Percentiles rank a stretch among this genome's conserved stretches.
Evolutionary conservation across 2,797 vertebrate genomes (phyloP).

Genomic region (Acanthopagrus latus): DNA sequence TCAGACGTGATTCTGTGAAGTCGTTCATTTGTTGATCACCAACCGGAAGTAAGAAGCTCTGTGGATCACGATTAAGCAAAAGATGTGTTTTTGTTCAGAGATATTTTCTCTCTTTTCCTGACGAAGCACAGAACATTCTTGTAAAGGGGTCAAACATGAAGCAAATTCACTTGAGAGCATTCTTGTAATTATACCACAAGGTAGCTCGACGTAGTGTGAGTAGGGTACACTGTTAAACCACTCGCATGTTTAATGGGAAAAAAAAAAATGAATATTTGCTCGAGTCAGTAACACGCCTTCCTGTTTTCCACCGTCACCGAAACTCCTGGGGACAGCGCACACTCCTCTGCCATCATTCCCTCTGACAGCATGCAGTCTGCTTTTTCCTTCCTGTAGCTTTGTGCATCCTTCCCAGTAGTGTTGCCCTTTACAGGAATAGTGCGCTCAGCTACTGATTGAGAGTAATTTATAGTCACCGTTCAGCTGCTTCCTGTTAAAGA

Average conservation of each 20-base stretch:
- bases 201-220: conserved; percentile 32
- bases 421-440: conserved; percentile 75
- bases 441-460: conserved; percentile 50
- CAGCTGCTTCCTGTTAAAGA: conserved; percentile 73
- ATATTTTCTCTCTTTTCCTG: neutral
- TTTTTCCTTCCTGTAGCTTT: conserved; percentile 58
- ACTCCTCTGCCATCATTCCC: conserved; percentile 52
- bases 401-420: conserved; percentile 66
- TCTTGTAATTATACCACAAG: conserved; percentile 24
- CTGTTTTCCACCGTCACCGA: conserved; percentile 41
- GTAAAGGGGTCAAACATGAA: conserved; percentile 9
- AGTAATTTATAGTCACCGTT: conserved; percentile 68
- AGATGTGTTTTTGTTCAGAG: neutral
- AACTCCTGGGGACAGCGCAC: conserved; percentile 44
- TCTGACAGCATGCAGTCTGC: conserved; percentile 57
- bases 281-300: conserved; percentile 41
- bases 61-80: neutral
- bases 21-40: conserved; percentile 1
- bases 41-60: neutral
- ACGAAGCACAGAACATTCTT: neutral
- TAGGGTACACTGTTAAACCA: conserved; percentile 30
- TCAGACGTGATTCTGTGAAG: neutral
- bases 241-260: conserved; percentile 36
- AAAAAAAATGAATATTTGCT: conserved; percentile 30
- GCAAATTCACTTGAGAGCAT: conserved; percentile 18